Evolutionary conservation across 2,797 vertebrate genomes (phyloP).

Genomic region (Acanthurus lineatus): DNA sequence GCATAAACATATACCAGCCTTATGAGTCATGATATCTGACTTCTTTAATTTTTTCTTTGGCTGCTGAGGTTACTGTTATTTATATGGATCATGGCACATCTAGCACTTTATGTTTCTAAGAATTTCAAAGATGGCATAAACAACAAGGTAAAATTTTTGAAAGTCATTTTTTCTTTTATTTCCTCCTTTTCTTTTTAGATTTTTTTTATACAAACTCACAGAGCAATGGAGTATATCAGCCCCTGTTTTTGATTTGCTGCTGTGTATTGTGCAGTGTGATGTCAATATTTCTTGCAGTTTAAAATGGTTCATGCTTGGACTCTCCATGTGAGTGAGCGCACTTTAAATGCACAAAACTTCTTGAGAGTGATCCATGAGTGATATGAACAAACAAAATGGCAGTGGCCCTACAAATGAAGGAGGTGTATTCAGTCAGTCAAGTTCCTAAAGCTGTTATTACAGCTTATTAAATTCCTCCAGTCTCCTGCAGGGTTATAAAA

Average conservation of each 20-base stretch:
- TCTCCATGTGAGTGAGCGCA: slow-evolving; percentile 12
- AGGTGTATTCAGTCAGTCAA: not conserved
- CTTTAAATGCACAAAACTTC: slow-evolving; percentile 8
- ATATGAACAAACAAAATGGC: not conserved
- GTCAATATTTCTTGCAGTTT: slow-evolving; percentile 18
- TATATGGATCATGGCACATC: not conserved
- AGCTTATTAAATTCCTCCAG: not conserved
- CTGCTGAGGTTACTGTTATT: not conserved
- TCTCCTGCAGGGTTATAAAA: not conserved
- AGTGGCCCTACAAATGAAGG: not conserved
- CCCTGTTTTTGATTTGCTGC: slow-evolving; percentile 1
- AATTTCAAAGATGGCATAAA: not conserved
- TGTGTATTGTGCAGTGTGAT: not conserved
- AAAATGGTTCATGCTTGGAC: not conserved
- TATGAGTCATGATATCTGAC: not conserved
- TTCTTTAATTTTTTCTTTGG: not conserved
- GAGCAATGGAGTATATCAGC: slow-evolving; percentile 13
- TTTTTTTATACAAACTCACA: slow-evolving; percentile 19
- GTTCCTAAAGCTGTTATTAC: not conserved
- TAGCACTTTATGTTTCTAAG: not conserved
- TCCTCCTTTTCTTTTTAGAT: not conserved
- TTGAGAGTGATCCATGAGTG: not conserved
- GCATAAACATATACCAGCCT: too few relatives aligned
- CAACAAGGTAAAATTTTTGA: too few relatives aligned
- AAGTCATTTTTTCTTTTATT: not conserved